Conservation (phyloP, 1,140 invertebrate genomes). For the Eriocheir sinensis region DNA sequence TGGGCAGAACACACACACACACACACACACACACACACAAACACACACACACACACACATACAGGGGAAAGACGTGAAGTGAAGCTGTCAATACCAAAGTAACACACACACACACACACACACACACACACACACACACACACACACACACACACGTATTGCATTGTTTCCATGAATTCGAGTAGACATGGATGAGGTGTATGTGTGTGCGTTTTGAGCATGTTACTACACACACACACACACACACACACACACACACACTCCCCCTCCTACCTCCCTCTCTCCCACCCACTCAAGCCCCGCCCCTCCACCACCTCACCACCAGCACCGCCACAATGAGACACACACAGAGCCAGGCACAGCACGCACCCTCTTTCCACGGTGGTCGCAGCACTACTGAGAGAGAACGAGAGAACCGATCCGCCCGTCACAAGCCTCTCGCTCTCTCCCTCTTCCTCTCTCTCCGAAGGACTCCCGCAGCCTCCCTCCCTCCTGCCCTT, state of each 20-base stretch:
- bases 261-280: neutral
- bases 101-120: neutral
- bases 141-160: no score
- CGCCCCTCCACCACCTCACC: no score
- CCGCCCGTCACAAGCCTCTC: neutral
- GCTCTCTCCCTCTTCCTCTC: no score
- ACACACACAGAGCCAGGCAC: neutral
- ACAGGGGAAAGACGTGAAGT: no score
- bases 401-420: neutral
- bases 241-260: no score
- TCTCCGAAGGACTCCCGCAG: constrained; percentile 2
- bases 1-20: constrained; percentile 17
- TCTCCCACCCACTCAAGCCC: no score
- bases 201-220: no score
- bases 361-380: neutral
- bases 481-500: neutral
- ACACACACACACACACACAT: neutral
- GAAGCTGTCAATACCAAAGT: no score
- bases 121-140: no score
- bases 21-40: neutral
- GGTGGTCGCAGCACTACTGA: neutral
- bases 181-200: no score
- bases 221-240: no score
- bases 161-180: no score
- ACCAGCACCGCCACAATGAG: neutral